Base-by-base conservation (phyloP, 2,888 invertebrate genomes). In the Diachrysia chrysitis region DNA sequence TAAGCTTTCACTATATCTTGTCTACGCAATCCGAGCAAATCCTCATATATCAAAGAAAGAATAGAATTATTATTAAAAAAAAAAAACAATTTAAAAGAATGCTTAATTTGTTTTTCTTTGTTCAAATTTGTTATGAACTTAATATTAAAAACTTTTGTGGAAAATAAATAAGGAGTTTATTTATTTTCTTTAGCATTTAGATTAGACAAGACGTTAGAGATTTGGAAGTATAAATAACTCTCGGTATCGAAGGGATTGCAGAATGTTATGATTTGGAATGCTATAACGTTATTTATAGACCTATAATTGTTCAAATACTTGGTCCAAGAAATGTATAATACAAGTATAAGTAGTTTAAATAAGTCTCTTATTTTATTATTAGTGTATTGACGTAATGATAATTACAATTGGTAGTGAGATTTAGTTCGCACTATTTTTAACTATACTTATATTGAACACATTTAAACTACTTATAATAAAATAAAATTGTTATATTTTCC, bases 251-350 rank as follows among this genome's bases (percentile, higher is more conserved):
- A 19, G 21, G 29, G 16, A 65, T 32, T 29, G 25, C 51, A 53
- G 57, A 51, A 57, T 57, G 58, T 58, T 12, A 48, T 48, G 69
- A 53, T 53, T 59, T 29, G 21, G 54, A 72, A 54, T n/a, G 46
- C 48, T 55, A 37, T 72, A 63, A 60, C 46, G 10, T 60, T 71
- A 63, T 71, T 66, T 60, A 72, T 60, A 63, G 66, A 42, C 42
- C n/a, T 54, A 21, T 37, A 65, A 60, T 53, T 59, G 53, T 63
- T 72, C 16, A 37, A 17, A 19, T 55, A 48, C 37, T 70, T 29
- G 21, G 29, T 53, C 17, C 16, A 35, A 53, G 46, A 46, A 54
- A 37, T 29, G 46, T 42, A 51, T 19, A n/a, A 32, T 42, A 42
- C 42, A 42, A 42, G 42, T 42, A 42, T 42, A 42, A 42, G 42